Base-by-base conservation (phyloP, 2,797 vertebrate genomes). In the Taenioides sp. region DNA sequence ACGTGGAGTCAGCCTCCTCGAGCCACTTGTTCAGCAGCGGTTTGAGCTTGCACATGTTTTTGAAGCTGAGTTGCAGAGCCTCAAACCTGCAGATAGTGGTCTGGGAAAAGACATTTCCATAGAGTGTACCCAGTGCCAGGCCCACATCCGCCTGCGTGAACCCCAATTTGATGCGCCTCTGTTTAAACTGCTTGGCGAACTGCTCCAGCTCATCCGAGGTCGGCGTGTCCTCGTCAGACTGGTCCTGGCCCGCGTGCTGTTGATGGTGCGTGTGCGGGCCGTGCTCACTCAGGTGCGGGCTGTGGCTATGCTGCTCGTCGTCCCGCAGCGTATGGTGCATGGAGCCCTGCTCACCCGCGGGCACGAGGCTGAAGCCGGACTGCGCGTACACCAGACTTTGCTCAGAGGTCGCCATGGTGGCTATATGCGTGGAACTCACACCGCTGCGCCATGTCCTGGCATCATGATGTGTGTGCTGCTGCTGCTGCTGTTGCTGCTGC, bases 31-130 rank as follows among this genome's bases (percentile, higher is more conserved):
- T 98, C 90, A 99, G 92, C 94, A 99, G 85, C 83, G 98, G 98
- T 91, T 98, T 98, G 86, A 99, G 96, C 94, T 99, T 99, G 87
- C 98, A 99, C 98, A 99, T 99, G 95, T 99, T 99, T 89, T 98
- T 99, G 94, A 99, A 99, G 95, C 98, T 99, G 72, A 99, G 96
- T 84, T 99, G 98, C 73, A 99, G 96, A 65, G 98, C 98, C 92
- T 99, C 98, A 50, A 99, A 99, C 91, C 98, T 95, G 92, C 98
- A 99, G 93, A 99, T 99, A 85, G 98, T 99, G 50, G 98, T 99
- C 93, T 99, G 98, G 58, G 96, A 98, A 88, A 98, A 98, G 65
- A 98, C 96, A 89, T 98, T 98, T 70, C 96, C 96, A 69, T 98
- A 98, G 40, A 98, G 94, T 23, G 96, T 98, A 87, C 96, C 96